Percentiles rank a stretch among this genome's conserved stretches.
These are phyloP conservation scores for Lochmaea crataegi DNA, from an alignment of 2,888 invertebrate species.

Conservation along the genomic window DNA sequence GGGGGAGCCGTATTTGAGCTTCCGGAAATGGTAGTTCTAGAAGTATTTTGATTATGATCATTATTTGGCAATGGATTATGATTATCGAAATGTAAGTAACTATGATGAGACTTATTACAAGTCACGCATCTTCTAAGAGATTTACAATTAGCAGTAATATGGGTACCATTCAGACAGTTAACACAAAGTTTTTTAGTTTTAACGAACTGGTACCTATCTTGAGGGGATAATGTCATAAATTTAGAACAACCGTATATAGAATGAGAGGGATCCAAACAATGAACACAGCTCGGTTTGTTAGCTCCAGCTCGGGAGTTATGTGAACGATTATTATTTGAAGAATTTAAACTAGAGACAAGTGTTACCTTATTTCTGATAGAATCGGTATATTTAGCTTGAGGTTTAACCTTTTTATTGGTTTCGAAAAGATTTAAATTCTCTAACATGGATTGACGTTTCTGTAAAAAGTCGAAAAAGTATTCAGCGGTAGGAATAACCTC, in stretches of 20 bases:
- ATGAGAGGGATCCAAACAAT: neutral
- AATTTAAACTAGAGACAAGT: neutral
- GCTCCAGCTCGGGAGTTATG: neutral
- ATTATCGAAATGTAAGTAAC: neutral
- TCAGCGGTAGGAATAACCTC: neutral
- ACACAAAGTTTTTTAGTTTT: too few relatives aligned
- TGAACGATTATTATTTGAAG: neutral
- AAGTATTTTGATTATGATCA: too few relatives aligned
- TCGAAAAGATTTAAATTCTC: neutral
- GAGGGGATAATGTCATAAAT: too few relatives aligned
- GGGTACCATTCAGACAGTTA: too few relatives aligned
- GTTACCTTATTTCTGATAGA: neutral
- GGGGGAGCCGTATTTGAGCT: too few relatives aligned
- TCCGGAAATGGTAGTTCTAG: too few relatives aligned
- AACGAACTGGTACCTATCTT: too few relatives aligned
- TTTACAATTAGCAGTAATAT: too few relatives aligned
- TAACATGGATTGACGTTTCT: neutral
- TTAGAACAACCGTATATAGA: too few relatives aligned
- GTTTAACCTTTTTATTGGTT: neutral
- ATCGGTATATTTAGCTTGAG: neutral
- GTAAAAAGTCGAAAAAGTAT: neutral
- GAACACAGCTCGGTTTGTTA: neutral
- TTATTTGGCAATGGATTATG: too few relatives aligned
- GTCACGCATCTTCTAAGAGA: too few relatives aligned
- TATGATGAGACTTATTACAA: too few relatives aligned